phyloP scores from a whole-genome alignment of 2,113 vertebrate species.

The Pygoscelis antarcticus region DNA sequence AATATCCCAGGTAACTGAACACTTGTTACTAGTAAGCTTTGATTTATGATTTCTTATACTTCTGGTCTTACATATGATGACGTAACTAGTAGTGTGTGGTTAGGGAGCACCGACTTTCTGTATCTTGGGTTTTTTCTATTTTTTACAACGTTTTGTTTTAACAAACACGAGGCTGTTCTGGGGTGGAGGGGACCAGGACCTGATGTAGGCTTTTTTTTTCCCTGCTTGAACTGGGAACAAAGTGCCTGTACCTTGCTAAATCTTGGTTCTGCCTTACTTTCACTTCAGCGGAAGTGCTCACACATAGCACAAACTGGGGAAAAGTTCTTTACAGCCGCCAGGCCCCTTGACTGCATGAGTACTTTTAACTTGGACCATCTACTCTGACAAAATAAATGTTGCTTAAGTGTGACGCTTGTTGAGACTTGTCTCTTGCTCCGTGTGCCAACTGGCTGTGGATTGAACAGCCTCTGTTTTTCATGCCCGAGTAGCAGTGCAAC shows the following conservation, averaged over 20 bases:
- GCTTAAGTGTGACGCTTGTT: constrained; percentile 5
- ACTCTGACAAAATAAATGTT: constrained; percentile 56
- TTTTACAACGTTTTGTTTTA: constrained; percentile 66
- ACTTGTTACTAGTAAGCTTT: constrained; percentile 15
- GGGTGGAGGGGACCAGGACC: constrained; percentile 35
- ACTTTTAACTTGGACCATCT: constrained; percentile 58
- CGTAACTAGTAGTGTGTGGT: constrained; percentile 17
- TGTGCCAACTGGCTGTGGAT: accelerated
- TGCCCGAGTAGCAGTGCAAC: accelerated
- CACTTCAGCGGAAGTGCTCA: constrained; percentile 57
- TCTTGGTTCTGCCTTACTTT: constrained; percentile 70
- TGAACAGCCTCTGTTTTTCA: background rate
- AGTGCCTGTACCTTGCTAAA: constrained; percentile 65
- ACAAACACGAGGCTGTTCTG: constrained; percentile 5
- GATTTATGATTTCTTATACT: constrained; percentile 36
- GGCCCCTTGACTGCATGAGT: constrained; percentile 55
- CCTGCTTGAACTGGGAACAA: constrained; percentile 59
- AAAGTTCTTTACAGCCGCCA: background rate
- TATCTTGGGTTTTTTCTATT: constrained; percentile 43
- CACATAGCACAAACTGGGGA: constrained; percentile 50
- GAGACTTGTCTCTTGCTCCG: background rate
- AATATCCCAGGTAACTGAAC: background rate
- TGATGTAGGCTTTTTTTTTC: constrained; percentile 60
- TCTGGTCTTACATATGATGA: constrained; percentile 56
- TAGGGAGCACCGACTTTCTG: constrained; percentile 45